Conservation (phyloP, 2,888 invertebrate genomes). For the Antitype chi region DNA sequence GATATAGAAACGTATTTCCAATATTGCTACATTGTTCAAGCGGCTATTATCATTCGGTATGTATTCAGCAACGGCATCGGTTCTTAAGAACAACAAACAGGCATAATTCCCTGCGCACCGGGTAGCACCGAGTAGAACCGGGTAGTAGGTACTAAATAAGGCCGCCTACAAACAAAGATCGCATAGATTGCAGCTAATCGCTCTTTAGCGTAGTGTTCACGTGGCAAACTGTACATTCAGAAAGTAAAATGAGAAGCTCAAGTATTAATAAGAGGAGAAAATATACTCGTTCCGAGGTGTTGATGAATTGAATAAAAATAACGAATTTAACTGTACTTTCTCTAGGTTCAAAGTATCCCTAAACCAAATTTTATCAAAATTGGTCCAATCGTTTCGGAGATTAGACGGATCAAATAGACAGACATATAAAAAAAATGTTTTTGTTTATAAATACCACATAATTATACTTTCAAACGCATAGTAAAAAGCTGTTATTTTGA, state of each 20-base stretch:
- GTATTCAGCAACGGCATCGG: constrained; percentile 4
- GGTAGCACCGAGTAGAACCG: too few species aligned
- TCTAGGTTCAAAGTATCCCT: too few species aligned
- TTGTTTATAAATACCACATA: too few species aligned
- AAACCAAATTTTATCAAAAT: too few species aligned
- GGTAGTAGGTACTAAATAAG: constrained; percentile 27
- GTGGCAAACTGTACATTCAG: neutral
- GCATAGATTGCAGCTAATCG: constrained; percentile 58
- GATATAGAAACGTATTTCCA: constrained; percentile 2
- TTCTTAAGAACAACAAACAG: constrained; percentile 13
- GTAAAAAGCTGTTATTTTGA: too few species aligned
- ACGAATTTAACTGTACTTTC: neutral
- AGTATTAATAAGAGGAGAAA: neutral
- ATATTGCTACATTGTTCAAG: neutral
- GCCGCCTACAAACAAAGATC: constrained; percentile 30
- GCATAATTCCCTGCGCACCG: neutral
- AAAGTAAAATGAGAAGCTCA: constrained; percentile 21
- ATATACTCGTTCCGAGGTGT: too few species aligned
- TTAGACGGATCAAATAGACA: too few species aligned
- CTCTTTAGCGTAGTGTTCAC: constrained; percentile 35
- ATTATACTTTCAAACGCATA: too few species aligned
- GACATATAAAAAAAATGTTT: too few species aligned
- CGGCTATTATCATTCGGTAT: constrained; percentile 6
- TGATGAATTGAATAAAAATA: neutral
- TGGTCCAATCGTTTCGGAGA: too few species aligned